phyloP scores from a whole-genome alignment of 2,113 vertebrate species.

The Labeo rohita region DNA sequence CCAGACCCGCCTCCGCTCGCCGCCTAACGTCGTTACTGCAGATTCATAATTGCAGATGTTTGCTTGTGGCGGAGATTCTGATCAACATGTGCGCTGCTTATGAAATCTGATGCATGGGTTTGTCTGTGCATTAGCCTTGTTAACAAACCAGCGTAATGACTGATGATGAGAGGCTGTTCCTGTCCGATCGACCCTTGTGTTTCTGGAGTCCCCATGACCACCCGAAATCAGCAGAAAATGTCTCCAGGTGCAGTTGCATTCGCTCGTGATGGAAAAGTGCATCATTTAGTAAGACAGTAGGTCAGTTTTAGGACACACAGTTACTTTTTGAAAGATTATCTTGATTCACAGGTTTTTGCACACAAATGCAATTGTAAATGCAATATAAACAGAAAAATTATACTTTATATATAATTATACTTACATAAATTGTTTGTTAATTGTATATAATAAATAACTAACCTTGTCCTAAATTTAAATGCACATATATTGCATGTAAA shows the following conservation, averaged over 20 bases:
- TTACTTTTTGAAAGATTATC: background rate
- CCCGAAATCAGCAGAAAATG: background rate
- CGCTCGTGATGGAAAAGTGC: background rate
- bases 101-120: background rate
- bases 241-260: background rate
- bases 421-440: background rate
- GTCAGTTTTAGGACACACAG: background rate
- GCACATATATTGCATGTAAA: too few species aligned
- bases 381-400: background rate
- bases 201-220: too few species aligned
- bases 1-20: background rate
- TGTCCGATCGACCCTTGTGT: slow-evolving; percentile 1
- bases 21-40: background rate
- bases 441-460: too few species aligned
- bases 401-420: too few species aligned
- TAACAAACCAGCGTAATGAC: slow-evolving; percentile 20
- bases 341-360: background rate
- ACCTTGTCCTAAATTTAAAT: too few species aligned
- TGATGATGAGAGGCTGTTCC: slow-evolving; percentile 25
- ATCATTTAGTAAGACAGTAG: background rate
- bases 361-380: background rate
- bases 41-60: slow-evolving; percentile 36
- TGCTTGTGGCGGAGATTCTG: slow-evolving; percentile 4
- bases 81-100: background rate
- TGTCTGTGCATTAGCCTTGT: background rate